These are phyloP conservation scores for Caerostris extrusa DNA, from an alignment of 1,140 invertebrate species.

Conservation along the genomic window DNA sequence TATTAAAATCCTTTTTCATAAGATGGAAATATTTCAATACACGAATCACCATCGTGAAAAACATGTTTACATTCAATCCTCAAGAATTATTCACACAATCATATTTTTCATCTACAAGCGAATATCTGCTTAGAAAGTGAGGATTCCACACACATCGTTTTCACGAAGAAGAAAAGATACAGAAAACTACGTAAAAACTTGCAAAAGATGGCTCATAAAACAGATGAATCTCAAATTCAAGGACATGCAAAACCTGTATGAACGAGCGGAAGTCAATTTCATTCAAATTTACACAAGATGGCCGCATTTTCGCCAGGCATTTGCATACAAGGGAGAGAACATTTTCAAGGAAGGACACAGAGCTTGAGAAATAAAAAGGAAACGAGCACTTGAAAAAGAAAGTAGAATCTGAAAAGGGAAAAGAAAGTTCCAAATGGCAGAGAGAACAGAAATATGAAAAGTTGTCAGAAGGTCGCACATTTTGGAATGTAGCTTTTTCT, in stretches of 20 bases:
- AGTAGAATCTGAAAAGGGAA: constrained; percentile 5
- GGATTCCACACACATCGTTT: not conserved
- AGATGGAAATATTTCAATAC: not conserved
- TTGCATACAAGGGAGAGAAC: constrained; percentile 29
- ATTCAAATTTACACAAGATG: constrained; percentile 32
- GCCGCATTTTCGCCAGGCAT: constrained; percentile 19
- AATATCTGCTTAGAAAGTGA: not conserved
- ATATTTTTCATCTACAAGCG: not conserved
- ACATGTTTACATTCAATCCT: not conserved
- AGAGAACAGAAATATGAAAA: constrained; percentile 14
- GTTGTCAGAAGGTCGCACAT: constrained; percentile 8
- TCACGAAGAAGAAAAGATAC: not conserved
- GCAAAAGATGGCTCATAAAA: not conserved
- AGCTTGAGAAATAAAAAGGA: constrained; percentile 14
- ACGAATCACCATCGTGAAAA: not conserved
- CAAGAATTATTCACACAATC: not conserved
- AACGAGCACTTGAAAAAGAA: not conserved
- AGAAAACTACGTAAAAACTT: not conserved
- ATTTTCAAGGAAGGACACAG: constrained; percentile 23
- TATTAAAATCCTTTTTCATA: too few relatives aligned
- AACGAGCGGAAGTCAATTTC: constrained; percentile 30
- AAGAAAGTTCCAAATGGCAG: not conserved
- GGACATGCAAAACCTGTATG: constrained; percentile 4
- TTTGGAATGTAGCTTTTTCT: constrained; percentile 7
- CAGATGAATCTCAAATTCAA: constrained; percentile 13